These are phyloP conservation scores for Epirrhoe tristata DNA, from an alignment of 2,888 invertebrate species.

Conservation along the genomic window DNA sequence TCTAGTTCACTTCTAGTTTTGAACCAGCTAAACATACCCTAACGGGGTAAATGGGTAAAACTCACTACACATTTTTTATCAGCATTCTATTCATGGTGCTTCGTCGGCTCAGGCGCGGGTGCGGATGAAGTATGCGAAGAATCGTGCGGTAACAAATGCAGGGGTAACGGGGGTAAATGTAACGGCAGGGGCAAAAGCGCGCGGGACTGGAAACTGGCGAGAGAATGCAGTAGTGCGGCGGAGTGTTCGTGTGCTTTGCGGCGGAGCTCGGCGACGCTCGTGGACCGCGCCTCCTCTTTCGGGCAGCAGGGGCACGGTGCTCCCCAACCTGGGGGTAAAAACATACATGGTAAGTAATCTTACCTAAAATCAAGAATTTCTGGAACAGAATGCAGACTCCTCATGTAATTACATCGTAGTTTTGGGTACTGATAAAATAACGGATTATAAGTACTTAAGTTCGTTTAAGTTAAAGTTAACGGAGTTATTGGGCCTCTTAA, in stretches of 20 bases:
- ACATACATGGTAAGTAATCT: not conserved
- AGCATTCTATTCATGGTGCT: slow-evolving; percentile 65
- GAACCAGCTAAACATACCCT: not conserved
- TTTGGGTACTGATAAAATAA: no score
- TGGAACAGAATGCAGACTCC: not conserved
- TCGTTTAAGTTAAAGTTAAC: no score
- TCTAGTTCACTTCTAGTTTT: not conserved
- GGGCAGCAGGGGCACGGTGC: slow-evolving; percentile 93
- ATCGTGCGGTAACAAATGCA: slow-evolving; percentile 63
- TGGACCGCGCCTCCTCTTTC: slow-evolving; percentile 90
- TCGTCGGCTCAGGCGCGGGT: slow-evolving; percentile 58
- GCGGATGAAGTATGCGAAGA: slow-evolving; percentile 40
- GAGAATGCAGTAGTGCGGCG: slow-evolving; percentile 92
- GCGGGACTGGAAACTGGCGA: slow-evolving; percentile 88
- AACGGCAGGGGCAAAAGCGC: slow-evolving; percentile 79
- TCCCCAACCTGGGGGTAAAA: slow-evolving; percentile 86
- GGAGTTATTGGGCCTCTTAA: no score
- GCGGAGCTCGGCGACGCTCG: slow-evolving; percentile 95
- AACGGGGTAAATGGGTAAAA: not conserved
- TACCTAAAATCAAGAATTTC: not conserved
- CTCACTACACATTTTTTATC: not conserved
- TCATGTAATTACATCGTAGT: no score
- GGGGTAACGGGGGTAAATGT: slow-evolving; percentile 69
- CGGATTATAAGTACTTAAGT: no score
- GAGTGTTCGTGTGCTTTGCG: slow-evolving; percentile 98